phyloP scores from a whole-genome alignment of 92 coral and sea anemone species.

The Actinostola sp. region DNA sequence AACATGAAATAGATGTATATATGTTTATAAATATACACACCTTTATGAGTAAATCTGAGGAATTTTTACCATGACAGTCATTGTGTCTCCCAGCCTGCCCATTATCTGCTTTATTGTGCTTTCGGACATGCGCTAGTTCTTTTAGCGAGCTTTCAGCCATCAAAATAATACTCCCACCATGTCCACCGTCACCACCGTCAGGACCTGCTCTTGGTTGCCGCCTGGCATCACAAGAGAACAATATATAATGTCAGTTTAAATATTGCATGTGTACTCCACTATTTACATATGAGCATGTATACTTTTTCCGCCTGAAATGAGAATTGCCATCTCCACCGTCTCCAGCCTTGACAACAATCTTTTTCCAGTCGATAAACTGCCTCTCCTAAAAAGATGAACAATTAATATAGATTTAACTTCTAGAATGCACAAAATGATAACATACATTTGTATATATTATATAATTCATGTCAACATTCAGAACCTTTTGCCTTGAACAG shows the following conservation, averaged over 20 bases:
- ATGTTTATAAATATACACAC: constrained; percentile 44
- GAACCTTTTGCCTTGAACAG: constrained; percentile 30
- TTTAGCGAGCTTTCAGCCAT: constrained; percentile 78
- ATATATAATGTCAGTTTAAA: no score
- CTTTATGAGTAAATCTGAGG: constrained; percentile 63
- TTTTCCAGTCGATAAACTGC: constrained; percentile 97
- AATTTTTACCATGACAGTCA: constrained; percentile 81
- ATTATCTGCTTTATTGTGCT: constrained; percentile 76
- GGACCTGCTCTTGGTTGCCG: constrained; percentile 94
- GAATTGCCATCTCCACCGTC: constrained; percentile 89
- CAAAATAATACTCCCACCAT: constrained; percentile 82
- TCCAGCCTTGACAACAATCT: constrained; percentile 92
- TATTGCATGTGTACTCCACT: no score
- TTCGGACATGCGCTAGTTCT: constrained; percentile 84
- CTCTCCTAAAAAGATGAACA: constrained; percentile 53
- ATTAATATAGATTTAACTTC: not conserved
- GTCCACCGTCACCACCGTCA: constrained; percentile 98
- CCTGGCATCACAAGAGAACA: no score
- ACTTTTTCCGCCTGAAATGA: constrained; percentile 91
- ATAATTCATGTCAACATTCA: no score
- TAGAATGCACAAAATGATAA: not conserved
- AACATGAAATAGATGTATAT: no score
- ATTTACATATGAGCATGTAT: constrained; percentile 1
- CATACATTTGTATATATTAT: no score
- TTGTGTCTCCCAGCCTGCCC: constrained; percentile 80